Conservation (phyloP, 2,113 vertebrate genomes). For the Coptodon rendalli region DNA sequence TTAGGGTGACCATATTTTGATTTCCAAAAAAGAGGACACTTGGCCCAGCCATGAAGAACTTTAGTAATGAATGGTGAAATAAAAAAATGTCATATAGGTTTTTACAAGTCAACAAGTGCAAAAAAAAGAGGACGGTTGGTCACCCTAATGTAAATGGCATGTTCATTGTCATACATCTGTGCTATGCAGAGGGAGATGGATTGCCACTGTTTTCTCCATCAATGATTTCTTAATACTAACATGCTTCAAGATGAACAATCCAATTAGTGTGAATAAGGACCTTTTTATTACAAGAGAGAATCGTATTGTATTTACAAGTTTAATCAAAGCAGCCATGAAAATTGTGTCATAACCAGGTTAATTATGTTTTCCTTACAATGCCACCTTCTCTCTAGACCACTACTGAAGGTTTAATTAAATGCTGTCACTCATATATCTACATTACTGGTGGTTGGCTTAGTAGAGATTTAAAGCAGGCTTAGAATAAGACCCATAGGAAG, state of each 20-base stretch:
- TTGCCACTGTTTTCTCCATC: conserved; percentile 6
- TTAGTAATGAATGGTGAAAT: not conserved
- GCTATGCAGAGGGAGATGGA: not conserved
- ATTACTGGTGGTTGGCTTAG: conserved; percentile 39
- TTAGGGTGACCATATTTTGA: not conserved
- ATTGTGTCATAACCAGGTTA: conserved; percentile 63
- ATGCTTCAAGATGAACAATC: conserved; percentile 49
- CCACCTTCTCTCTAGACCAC: conserved; percentile 14
- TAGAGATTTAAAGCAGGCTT: conserved; percentile 25
- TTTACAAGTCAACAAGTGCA: not conserved
- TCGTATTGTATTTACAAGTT: conserved; percentile 49
- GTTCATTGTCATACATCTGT: conserved; percentile 8
- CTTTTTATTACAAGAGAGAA: conserved; percentile 51
- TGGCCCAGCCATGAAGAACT: not conserved
- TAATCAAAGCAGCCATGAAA: conserved; percentile 62
- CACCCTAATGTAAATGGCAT: not conserved
- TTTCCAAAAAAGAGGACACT: not conserved
- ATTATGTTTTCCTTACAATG: conserved; percentile 54
- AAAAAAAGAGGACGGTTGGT: not conserved
- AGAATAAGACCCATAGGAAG: conserved; percentile 34
- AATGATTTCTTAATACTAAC: conserved; percentile 34
- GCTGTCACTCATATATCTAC: conserved; percentile 47
- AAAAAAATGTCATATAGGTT: not conserved
- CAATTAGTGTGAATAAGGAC: conserved; percentile 56
- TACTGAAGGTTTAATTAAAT: conserved; percentile 65